Evolutionary conservation across 2,888 invertebrate species (phyloP), one percentile per base, ranked within the genome.

Genomic region (Ischnus inquisitorius): DNA sequence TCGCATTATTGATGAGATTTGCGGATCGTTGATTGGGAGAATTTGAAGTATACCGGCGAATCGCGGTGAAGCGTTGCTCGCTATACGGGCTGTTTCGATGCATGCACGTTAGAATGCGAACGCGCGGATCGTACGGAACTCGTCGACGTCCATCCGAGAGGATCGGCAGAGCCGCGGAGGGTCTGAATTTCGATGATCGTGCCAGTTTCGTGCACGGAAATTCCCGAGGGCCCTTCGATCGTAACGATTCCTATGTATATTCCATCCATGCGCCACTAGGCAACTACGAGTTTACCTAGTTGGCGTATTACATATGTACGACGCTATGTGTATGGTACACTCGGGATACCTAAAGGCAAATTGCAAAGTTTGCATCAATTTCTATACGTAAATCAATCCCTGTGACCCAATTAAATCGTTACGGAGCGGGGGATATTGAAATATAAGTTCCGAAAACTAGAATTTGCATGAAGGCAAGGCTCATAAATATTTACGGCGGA

Each of bases 141-240:
- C 68, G 62, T 43, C 41, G 75, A 80, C 60, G 46, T 74, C 10
- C 60, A n/a, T 34, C 54, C 46, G 34, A 39, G 51, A 62, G 71
- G 57, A 62, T 51, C 12, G 41, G 51, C 16, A 34, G 28, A 22
- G 14, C 12, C 14, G 34, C 25, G 67, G 77, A 43, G 43, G 8
- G 34, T 46, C n/a, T 41, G 75, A 81, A 81, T 81, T 75, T 81
- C 80, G 51, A 75, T 69, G 75, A 51, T 69, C 48, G 48, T 64
- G 69, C 69, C 51, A 69, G 75, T 75, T 81, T 54, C 62, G 51
- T 41, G 51, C 25, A 62, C 54, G 64, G 16, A 69, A 41, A 81
- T 81, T 81, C 75, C 28, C 69, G 69, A 69, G 54, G 25, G 71
- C 48, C 64, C 64, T 25, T 48, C 78, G 62, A 78, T 69, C 62